Evolutionary conservation across 2,113 vertebrate genomes (phyloP).

Genomic region (Spilogale gracilis): DNA sequence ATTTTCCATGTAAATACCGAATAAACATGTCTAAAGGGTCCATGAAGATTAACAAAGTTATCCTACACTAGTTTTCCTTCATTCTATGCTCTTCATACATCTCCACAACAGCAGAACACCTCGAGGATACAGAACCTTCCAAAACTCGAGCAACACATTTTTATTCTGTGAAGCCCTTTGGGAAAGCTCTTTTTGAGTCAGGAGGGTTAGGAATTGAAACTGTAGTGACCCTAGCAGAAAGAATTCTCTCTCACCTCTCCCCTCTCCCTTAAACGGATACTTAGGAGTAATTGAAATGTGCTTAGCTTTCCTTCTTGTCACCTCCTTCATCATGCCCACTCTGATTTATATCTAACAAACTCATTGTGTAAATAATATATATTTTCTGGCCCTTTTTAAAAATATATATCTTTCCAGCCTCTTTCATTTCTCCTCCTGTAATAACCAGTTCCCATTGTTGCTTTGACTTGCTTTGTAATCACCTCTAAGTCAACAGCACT

Average conservation of each 20-base stretch:
- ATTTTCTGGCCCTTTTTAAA: conserved; percentile 10
- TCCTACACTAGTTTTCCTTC: neutral
- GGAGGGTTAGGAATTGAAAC: conserved; percentile 56
- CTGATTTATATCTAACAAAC: conserved; percentile 26
- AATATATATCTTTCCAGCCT: conserved; percentile 31
- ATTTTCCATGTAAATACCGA: neutral
- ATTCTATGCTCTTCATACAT: neutral
- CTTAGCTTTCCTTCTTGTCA: conserved; percentile 11
- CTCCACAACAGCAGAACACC: conserved; percentile 25
- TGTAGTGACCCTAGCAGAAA: conserved; percentile 27
- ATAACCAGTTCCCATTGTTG: conserved; percentile 67
- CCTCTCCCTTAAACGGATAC: neutral
- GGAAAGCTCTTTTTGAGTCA: conserved; percentile 51
- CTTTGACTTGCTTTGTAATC: conserved; percentile 66
- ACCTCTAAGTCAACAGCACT: neutral
- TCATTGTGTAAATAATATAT: conserved; percentile 65
- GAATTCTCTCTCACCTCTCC: conserved; percentile 55
- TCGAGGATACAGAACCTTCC: neutral
- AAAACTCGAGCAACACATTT: conserved; percentile 62
- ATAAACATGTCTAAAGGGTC: neutral
- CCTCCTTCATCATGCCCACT: neutral
- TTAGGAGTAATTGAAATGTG: neutral
- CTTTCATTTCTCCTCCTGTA: conserved; percentile 67
- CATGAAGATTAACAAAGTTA: neutral
- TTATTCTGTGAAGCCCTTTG: conserved; percentile 54